Conservation (phyloP, 2,113 vertebrate genomes). For the Struthidea cinerea region DNA sequence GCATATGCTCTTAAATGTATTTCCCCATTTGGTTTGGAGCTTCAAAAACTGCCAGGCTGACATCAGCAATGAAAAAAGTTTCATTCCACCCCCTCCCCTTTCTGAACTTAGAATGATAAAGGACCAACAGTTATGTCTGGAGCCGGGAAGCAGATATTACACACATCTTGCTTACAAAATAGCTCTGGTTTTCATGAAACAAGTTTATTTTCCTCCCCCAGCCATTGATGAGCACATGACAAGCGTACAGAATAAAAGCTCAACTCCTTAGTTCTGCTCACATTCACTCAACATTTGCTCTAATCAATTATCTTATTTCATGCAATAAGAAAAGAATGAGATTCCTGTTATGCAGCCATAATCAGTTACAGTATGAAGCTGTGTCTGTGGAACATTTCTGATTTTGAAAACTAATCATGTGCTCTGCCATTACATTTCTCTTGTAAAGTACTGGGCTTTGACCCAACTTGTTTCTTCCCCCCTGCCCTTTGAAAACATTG, state of each 20-base stretch:
- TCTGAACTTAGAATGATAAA: constrained; percentile 50
- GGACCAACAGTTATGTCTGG: constrained; percentile 25
- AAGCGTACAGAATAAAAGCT: constrained; percentile 44
- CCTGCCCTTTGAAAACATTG: not conserved
- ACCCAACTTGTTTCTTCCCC: not conserved
- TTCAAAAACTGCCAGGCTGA: constrained; percentile 3
- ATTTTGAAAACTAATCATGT: constrained; percentile 13
- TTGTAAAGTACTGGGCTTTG: not conserved
- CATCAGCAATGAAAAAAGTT: constrained; percentile 15
- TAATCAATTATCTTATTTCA: constrained; percentile 52
- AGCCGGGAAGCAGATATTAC: not conserved
- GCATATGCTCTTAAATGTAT: constrained; percentile 17
- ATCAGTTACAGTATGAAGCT: constrained; percentile 18
- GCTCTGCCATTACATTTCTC: not conserved
- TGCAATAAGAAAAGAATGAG: constrained; percentile 41
- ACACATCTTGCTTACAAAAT: constrained; percentile 33
- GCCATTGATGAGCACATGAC: constrained; percentile 16
- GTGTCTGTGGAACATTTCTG: constrained; percentile 22
- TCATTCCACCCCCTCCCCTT: not conserved
- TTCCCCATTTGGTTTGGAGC: constrained; percentile 4
- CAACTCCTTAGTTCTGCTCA: constrained; percentile 26
- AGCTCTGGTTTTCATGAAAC: constrained; percentile 57
- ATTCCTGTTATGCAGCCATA: constrained; percentile 39
- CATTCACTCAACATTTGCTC: constrained; percentile 24
- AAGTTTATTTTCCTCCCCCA: constrained; percentile 36